Conservation (phyloP, 2,797 vertebrate species). For the Anguilla megastoma region DNA sequence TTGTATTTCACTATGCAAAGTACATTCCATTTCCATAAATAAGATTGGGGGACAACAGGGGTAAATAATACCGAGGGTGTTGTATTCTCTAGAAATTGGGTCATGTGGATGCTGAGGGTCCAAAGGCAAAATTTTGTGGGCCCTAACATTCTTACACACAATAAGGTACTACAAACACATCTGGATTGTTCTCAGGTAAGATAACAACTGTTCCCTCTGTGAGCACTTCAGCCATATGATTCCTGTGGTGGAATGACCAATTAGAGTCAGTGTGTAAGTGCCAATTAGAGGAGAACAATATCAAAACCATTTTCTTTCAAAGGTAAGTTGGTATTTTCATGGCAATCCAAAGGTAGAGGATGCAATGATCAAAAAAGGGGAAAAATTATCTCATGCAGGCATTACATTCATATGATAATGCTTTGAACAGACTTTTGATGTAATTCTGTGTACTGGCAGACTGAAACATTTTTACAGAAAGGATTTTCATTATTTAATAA, state of each 20-base stretch:
- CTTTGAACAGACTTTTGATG: not conserved
- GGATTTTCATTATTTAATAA: not conserved
- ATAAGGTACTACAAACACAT: constrained; percentile 3
- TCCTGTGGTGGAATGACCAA: not conserved
- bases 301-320: not conserved
- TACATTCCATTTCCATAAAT: not conserved
- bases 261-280: not conserved
- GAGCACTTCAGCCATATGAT: not conserved
- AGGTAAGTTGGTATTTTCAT: constrained; percentile 15
- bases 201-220: not conserved
- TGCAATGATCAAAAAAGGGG: constrained; percentile 7
- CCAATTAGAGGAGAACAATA: not conserved
- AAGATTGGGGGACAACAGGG: not conserved
- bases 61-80: not conserved
- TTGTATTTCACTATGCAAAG: not conserved
- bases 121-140: not conserved
- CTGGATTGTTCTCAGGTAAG: constrained; percentile 1
- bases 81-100: not conserved
- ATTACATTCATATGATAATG: constrained; percentile 1
- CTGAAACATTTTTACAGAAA: not conserved
- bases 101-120: not conserved
- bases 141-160: not conserved
- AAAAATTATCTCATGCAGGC: not conserved
- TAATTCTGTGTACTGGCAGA: not conserved
- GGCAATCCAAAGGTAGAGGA: constrained; percentile 12